Conservation (phyloP, 2,797 vertebrate genomes). For the Petrocephalus schoutedeni region DNA sequence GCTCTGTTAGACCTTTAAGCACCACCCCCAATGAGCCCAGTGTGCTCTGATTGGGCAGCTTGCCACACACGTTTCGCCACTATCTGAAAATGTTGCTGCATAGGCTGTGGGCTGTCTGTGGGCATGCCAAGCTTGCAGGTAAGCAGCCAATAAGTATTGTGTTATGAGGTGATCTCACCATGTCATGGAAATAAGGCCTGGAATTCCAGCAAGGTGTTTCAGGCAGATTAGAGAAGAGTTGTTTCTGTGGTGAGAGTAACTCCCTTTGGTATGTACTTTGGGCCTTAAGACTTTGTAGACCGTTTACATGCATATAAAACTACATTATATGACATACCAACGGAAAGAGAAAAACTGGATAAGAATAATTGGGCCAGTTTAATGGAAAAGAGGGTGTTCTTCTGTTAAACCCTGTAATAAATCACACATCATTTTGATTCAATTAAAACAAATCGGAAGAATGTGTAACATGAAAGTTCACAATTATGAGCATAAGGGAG, state of each 20-base stretch:
- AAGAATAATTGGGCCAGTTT: background rate
- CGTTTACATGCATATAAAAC: background rate
- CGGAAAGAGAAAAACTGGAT: background rate
- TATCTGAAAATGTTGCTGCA: no score
- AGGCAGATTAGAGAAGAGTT: background rate
- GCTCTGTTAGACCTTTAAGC: background rate
- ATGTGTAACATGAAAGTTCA: background rate
- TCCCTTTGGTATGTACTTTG: background rate
- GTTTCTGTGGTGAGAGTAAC: background rate
- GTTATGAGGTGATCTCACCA: background rate
- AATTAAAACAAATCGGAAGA: background rate
- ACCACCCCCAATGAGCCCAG: background rate
- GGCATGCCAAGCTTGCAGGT: background rate
- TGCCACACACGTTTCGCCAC: background rate
- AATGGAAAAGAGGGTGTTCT: background rate
- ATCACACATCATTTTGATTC: background rate
- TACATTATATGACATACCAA: background rate
- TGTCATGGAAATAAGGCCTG: background rate
- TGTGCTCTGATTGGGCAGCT: background rate
- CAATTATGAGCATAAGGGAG: background rate
- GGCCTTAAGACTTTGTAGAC: background rate
- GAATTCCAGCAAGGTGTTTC: background rate
- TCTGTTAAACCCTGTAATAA: background rate
- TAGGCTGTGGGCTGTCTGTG: no score
- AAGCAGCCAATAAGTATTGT: background rate